These are phyloP conservation scores for Aphelenchoides fujianensis DNA, from an alignment of 1,140 invertebrate species.

Conservation along the genomic window DNA sequence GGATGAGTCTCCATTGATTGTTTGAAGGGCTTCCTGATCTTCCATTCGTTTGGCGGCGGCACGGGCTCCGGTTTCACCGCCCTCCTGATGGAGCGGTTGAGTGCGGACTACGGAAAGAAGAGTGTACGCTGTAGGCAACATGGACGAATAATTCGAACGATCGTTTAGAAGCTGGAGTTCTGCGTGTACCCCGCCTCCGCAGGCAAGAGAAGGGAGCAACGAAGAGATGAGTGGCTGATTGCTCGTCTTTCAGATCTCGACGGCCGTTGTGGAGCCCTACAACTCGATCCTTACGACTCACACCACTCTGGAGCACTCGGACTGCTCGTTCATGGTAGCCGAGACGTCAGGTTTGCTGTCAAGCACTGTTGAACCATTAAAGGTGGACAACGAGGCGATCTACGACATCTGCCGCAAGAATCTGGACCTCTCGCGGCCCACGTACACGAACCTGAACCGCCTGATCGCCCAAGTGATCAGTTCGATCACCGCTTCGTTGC, in stretches of 20 bases:
- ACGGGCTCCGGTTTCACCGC: conserved; percentile 84
- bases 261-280: conserved; percentile 65
- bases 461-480: conserved; percentile 70
- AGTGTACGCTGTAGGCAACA: conserved; percentile 70
- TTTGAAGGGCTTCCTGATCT: conserved; percentile 80
- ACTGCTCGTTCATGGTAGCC: conserved; percentile 63
- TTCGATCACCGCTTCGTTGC: conserved; percentile 79
- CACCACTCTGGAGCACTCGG: conserved; percentile 66
- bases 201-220: too few relatives aligned
- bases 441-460: conserved; percentile 71
- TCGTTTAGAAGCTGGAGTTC: conserved; percentile 77
- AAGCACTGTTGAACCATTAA: conserved; percentile 73
- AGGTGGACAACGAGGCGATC: conserved; percentile 79
- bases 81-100: conserved; percentile 79
- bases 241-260: conserved; percentile 45
- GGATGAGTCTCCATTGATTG: not conserved
- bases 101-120: conserved; percentile 83
- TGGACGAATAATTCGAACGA: conserved; percentile 78
- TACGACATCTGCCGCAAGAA: conserved; percentile 86
- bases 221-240: conserved; percentile 72
- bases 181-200: conserved; percentile 75
- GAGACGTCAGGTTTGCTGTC: conserved; percentile 80
- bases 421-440: conserved; percentile 77
- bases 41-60: conserved; percentile 85
- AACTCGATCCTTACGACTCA: conserved; percentile 70